These are phyloP conservation scores for Leuciscus idus DNA, from an alignment of 2,113 vertebrate species.

Conservation along the genomic window DNA sequence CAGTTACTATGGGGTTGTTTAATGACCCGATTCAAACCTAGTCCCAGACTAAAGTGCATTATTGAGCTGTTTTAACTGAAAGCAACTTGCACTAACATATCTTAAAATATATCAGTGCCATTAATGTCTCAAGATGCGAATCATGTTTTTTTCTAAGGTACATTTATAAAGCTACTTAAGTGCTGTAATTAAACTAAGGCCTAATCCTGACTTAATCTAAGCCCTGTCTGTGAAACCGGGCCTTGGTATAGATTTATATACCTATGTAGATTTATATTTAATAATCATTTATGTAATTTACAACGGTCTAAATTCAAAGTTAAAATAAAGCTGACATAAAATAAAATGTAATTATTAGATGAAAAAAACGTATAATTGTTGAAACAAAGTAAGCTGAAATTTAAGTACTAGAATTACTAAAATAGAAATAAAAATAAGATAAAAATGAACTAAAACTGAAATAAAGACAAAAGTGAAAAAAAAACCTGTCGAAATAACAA, in stretches of 20 bases:
- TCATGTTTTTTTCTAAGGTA: too few species aligned
- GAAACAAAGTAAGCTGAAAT: not conserved
- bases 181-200: too few species aligned
- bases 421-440: not conserved
- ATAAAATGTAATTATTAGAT: not conserved
- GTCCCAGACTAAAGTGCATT: too few species aligned
- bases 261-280: not conserved
- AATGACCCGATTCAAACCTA: not conserved
- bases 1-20: not conserved
- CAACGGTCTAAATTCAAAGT: not conserved
- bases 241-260: not conserved
- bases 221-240: too few species aligned
- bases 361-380: not conserved
- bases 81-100: too few species aligned
- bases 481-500: not conserved
- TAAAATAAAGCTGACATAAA: not conserved
- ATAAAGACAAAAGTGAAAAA: not conserved
- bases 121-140: too few species aligned
- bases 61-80: too few species aligned
- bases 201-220: too few species aligned
- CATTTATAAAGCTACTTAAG: too few species aligned
- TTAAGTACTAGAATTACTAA: not conserved
- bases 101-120: too few species aligned
- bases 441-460: not conserved
- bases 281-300: not conserved